A percentile compares a stretch with the other conserved stretches of the same genome.
Evolutionary conservation across 2,113 vertebrate species (phyloP).

Genomic region (Raphicerus campestris): DNA sequence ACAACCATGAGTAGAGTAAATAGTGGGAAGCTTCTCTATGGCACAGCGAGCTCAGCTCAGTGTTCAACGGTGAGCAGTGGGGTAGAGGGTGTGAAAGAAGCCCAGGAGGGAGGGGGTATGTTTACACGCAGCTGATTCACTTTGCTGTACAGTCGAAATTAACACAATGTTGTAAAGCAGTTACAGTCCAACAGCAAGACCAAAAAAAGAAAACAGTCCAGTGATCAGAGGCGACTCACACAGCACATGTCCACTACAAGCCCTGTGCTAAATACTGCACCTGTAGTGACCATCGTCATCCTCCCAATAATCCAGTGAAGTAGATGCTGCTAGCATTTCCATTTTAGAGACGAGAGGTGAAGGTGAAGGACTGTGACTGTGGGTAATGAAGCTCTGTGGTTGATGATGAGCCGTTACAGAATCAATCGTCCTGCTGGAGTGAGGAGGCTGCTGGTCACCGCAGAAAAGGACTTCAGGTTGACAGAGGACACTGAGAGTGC

Average conservation of each 20-base stretch:
- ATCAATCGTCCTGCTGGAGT: too few relatives aligned
- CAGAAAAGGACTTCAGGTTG: too few relatives aligned
- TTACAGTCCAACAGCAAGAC: not conserved
- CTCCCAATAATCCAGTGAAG: not conserved
- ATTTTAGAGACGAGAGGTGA: not conserved
- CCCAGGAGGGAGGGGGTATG: not conserved
- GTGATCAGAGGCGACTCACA: not conserved
- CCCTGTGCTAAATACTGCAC: not conserved
- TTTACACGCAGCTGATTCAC: not conserved
- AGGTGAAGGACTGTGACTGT: not conserved
- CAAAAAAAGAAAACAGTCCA: not conserved
- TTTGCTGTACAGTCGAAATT: not conserved
- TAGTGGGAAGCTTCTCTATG: not conserved
- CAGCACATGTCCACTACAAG: not conserved
- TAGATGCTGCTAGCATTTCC: not conserved
- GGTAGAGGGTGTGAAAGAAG: fast-evolving
- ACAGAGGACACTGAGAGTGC: not conserved
- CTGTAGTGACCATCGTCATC: not conserved
- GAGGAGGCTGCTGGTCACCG: not conserved
- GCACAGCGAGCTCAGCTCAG: not conserved
- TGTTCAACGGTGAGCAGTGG: fast-evolving
- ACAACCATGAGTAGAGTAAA: fast-evolving
- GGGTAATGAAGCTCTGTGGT: not conserved
- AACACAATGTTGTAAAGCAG: fast-evolving
- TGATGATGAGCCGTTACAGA: fast-evolving